Base-by-base conservation (phyloP, 1,140 invertebrate genomes). In the Gonioctena quinquepunctata region DNA sequence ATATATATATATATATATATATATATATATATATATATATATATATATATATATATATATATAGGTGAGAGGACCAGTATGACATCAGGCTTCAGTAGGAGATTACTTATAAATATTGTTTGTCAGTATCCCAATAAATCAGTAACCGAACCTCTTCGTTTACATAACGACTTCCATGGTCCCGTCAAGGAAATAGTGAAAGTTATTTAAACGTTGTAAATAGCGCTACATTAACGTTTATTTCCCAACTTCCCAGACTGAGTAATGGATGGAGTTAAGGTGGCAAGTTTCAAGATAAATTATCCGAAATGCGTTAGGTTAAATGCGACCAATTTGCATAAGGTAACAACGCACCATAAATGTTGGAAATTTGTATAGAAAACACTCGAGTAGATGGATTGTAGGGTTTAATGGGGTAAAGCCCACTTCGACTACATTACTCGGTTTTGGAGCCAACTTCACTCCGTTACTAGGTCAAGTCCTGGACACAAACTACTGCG, bases 261-360 rank as follows among this genome's bases (percentile, higher is more conserved):
- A 42, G 33, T 42, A 42, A 42, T 42, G 33, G 16, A 42, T 13
- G 33, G 33, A 42, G 33, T 42, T 42, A 42, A 42, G 33, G 33
- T 42, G 33, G 33, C 33, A 42, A 42, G 33, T 42, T 42, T 42
- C 33, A n/a, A 42, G 33, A 42, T 42, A 42, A 42, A 42, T 42
- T 42, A 42, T 42, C 33, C 33, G 33, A n/a, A 42, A 42, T 42
- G 33, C 33, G 33, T 42, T 68, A 67, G 69, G 72, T 75, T 75
- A 75, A 75, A 69, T 75, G 68, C 70, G 66, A 65, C 67, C 65
- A 72, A 75, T 75, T 75, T 75, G 66, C 73, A 75, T 72, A 56
- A 71, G 69, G 69, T 74, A 69, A 71, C 71, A 42, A 42, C 33
- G 33, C 33, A 42, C 33, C 16, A 42, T 42, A 42, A 42, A 11